A percentile compares a stretch with the other conserved stretches of the same genome.
Conservation (phyloP, 2,113 vertebrate species). For the Odocoileus hemionus region DNA sequence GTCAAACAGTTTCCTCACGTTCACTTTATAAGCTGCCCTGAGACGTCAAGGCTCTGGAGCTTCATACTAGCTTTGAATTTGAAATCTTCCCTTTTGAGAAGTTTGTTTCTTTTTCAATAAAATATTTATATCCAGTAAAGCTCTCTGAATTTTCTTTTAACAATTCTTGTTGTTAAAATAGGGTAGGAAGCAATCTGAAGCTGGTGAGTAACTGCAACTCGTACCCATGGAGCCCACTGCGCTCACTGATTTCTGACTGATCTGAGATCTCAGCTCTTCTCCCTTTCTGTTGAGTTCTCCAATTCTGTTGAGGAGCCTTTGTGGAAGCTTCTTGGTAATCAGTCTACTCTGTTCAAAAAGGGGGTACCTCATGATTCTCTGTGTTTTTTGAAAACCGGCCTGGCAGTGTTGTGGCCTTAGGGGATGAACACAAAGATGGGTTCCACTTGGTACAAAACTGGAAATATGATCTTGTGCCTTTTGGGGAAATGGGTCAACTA, state of each 20-base stretch:
- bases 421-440: neutral
- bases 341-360: neutral
- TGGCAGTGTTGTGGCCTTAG: neutral
- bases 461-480: neutral
- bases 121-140: neutral
- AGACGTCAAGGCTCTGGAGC: neutral
- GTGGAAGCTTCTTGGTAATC: neutral
- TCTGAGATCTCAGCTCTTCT: neutral
- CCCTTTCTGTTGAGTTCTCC: neutral
- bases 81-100: neutral
- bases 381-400: neutral
- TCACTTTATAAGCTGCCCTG: neutral
- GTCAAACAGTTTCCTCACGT: neutral
- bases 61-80: neutral
- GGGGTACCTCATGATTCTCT: no score
- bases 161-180: neutral
- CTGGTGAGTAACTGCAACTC: neutral
- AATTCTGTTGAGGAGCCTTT: neutral
- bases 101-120: neutral
- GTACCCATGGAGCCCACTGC: accelerated
- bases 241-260: neutral
- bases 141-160: neutral
- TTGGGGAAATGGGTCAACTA: neutral
- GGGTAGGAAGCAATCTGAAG: neutral
- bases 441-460: neutral